Conservation (phyloP, 1,140 invertebrate species). For the Drosophila persimilis region DNA sequence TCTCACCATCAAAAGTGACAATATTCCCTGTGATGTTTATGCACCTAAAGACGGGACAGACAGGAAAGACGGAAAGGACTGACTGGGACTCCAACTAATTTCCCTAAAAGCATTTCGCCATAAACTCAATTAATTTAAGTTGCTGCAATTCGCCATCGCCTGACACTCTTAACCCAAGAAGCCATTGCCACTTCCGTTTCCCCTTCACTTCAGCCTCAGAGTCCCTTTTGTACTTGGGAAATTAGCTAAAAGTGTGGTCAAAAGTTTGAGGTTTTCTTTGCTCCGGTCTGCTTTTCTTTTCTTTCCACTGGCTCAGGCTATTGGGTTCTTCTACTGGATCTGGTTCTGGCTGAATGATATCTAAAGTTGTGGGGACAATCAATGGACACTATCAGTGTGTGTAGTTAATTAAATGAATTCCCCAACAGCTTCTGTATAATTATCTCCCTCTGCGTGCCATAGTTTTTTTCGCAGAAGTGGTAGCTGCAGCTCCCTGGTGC, state of each 20-base stretch:
- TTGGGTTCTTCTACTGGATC: too few species aligned
- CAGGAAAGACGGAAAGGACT: too few species aligned
- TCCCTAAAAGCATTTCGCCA: conserved; percentile 78
- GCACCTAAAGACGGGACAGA: neutral
- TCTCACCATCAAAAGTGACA: conserved; percentile 73
- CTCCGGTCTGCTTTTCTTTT: too few species aligned
- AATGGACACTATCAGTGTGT: too few species aligned
- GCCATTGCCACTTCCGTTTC: conserved; percentile 4
- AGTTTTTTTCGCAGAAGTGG: conserved; percentile 20
- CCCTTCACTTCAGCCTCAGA: conserved; percentile 6
- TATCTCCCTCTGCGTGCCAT: neutral
- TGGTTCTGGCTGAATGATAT: too few species aligned
- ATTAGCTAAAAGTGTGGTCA: conserved; percentile 69
- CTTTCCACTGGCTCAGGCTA: neutral
- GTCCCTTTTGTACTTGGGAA: conserved; percentile 30
- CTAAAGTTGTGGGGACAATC: too few species aligned
- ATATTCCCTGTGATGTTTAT: conserved; percentile 65
- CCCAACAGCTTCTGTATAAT: too few species aligned
- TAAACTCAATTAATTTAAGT: conserved; percentile 82
- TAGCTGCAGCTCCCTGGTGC: conserved; percentile 25
- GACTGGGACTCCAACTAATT: conserved; percentile 66
- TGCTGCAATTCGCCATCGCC: conserved; percentile 57
- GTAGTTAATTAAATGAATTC: too few species aligned
- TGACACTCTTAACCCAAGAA: conserved; percentile 50
- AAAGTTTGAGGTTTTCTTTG: conserved; percentile 44